These are phyloP conservation scores for Panulirus ornatus DNA, from an alignment of 1,140 invertebrate species.

Conservation along the genomic window DNA sequence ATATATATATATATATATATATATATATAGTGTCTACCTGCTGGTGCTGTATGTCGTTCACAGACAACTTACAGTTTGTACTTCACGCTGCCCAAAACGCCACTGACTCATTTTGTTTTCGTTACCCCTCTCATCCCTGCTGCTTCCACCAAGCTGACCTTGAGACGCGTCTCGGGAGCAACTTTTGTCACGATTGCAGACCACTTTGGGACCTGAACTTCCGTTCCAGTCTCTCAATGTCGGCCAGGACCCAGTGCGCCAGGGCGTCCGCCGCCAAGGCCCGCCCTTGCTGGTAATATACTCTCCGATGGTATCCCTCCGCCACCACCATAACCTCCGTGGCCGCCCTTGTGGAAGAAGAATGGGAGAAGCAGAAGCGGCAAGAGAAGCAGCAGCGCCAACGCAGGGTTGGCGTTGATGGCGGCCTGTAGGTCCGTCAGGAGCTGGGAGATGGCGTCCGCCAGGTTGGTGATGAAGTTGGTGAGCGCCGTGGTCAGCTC, in stretches of 20 bases:
- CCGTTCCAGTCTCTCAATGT: not conserved
- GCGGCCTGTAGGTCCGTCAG: slow-evolving; percentile 47
- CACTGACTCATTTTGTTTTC: too few relatives aligned
- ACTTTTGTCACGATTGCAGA: too few relatives aligned
- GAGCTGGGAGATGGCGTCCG: slow-evolving; percentile 26
- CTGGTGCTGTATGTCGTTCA: too few relatives aligned
- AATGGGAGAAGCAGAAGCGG: slow-evolving; percentile 52
- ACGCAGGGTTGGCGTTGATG: slow-evolving; percentile 36
- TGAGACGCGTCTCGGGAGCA: too few relatives aligned
- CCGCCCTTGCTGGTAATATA: not conserved
- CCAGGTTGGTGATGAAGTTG: slow-evolving; percentile 47
- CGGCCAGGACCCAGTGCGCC: not conserved
- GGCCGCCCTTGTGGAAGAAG: not conserved
- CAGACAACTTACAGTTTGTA: too few relatives aligned
- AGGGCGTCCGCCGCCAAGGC: slow-evolving; percentile 7
- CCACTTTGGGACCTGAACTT: too few relatives aligned
- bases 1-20: too few relatives aligned
- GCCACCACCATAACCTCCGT: not conserved
- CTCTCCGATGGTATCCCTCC: slow-evolving; percentile 54
- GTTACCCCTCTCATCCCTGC: too few relatives aligned
- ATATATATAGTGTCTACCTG: too few relatives aligned
- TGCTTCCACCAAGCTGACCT: too few relatives aligned
- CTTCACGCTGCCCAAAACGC: too few relatives aligned
- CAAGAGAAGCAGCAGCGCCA: slow-evolving; percentile 46
- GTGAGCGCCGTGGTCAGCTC: slow-evolving; percentile 6